phyloP scores from a whole-genome alignment of 2,113 vertebrate genomes.

The Cyprinodon brontotheroides region DNA sequence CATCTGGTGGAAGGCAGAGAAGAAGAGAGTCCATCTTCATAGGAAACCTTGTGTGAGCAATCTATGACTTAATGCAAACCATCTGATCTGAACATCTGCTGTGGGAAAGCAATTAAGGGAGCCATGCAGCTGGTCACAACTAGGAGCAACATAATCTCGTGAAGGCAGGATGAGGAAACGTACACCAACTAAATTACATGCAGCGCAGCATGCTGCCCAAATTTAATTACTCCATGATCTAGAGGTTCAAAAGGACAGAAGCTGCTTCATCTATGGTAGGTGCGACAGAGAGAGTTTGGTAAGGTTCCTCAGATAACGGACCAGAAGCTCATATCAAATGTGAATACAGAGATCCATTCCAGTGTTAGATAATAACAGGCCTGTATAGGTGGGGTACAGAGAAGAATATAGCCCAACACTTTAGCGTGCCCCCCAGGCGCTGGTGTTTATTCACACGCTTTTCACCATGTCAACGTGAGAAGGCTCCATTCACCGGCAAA shows the following conservation, averaged over 20 bases:
- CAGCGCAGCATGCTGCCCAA: conserved; percentile 32
- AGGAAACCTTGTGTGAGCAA: conserved; percentile 75
- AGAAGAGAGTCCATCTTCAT: conserved; percentile 70
- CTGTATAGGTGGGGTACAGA: conserved; percentile 68
- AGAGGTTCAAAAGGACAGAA: conserved; percentile 25
- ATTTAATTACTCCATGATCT: conserved; percentile 52
- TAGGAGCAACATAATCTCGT: conserved; percentile 29
- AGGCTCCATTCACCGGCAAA: conserved; percentile 77
- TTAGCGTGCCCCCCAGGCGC: conserved; percentile 69
- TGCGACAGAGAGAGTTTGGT: conserved; percentile 32
- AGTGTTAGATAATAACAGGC: conserved; percentile 68
- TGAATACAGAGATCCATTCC: conserved; percentile 62
- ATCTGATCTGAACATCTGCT: conserved; percentile 81
- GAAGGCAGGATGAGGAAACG: conserved; percentile 18
- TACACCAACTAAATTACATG: conserved; percentile 20
- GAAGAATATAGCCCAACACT: conserved; percentile 72
- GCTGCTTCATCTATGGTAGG: conserved; percentile 23
- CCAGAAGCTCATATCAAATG: conserved; percentile 61
- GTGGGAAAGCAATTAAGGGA: conserved; percentile 72
- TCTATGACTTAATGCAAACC: conserved; percentile 77
- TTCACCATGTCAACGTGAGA: conserved; percentile 78
- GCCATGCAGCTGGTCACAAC: conserved; percentile 53
- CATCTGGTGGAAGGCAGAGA: conserved; percentile 36
- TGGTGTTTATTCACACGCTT: conserved; percentile 79
- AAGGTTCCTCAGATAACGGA: conserved; percentile 37